These are phyloP conservation scores for Capreolus pygargus DNA, from an alignment of 2,113 vertebrate species.

Conservation along the genomic window DNA sequence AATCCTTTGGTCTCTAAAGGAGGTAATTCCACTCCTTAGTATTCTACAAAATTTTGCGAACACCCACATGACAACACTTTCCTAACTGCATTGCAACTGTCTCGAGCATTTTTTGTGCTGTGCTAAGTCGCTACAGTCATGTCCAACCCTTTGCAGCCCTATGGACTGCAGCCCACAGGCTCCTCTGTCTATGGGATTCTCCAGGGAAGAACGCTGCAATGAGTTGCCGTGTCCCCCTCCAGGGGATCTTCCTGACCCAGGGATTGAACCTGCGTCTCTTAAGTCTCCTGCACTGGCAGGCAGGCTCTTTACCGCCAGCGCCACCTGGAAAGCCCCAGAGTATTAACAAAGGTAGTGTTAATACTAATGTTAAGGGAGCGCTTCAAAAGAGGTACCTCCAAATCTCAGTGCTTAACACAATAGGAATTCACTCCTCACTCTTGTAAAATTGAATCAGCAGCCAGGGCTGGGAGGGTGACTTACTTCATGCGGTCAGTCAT, in stretches of 20 bases:
- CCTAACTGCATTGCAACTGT: not conserved
- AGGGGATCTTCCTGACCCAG: not conserved
- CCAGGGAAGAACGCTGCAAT: not conserved
- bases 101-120: not conserved
- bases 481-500: not conserved
- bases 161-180: not conserved
- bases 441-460: not conserved
- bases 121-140: not conserved
- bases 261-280: not conserved
- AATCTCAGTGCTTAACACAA: not conserved
- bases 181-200: not conserved
- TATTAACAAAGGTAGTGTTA: not conserved
- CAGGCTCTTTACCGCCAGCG: not conserved
- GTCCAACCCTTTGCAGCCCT: not conserved
- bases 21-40: not conserved
- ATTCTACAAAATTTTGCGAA: not conserved
- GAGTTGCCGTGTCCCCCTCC: not conserved
- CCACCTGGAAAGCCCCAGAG: not conserved
- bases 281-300: not conserved
- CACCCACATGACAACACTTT: accelerated
- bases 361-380: not conserved
- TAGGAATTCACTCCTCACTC: not conserved
- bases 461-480: not conserved
- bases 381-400: not conserved
- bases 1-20: not conserved